A percentile compares a stretch with the other conserved stretches of the same genome.
Conservation (phyloP, 1,140 invertebrate species). For the Phocides pigmalion region DNA sequence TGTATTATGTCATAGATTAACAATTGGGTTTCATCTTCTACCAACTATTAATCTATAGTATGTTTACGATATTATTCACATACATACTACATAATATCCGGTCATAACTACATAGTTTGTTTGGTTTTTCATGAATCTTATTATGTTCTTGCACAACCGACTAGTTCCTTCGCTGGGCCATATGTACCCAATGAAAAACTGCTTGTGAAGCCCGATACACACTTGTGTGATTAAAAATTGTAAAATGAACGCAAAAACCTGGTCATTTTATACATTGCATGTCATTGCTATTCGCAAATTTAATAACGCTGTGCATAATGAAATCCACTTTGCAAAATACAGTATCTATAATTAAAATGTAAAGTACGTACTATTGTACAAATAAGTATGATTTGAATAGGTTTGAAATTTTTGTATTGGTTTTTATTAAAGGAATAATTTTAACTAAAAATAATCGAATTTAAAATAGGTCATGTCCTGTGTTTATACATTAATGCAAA, state of each 20-base stretch:
- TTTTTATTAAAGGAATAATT: too few relatives aligned
- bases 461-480: too few relatives aligned
- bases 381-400: neutral
- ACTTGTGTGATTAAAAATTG: slow-evolving; percentile 24
- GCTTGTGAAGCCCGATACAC: slow-evolving; percentile 38
- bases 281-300: slow-evolving; percentile 55
- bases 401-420: too few relatives aligned
- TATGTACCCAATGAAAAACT: slow-evolving; percentile 31
- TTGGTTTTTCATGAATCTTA: slow-evolving; percentile 18
- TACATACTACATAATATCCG: neutral
- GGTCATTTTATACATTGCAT: slow-evolving; percentile 45
- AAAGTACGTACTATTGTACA: too few relatives aligned
- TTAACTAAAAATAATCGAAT: too few relatives aligned
- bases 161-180: neutral
- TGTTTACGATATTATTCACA: too few relatives aligned
- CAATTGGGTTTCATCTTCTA: too few relatives aligned
- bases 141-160: slow-evolving; percentile 17
- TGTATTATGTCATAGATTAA: too few relatives aligned
- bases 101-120: slow-evolving; percentile 1
- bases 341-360: neutral
- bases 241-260: slow-evolving; percentile 33
- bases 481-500: too few relatives aligned
- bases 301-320: neutral
- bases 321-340: slow-evolving; percentile 25
- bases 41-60: too few relatives aligned